A percentile compares a stretch with the other conserved stretches of the same genome.
Conservation (phyloP, 2,797 vertebrate genomes). For the Molossus molossus region DNA sequence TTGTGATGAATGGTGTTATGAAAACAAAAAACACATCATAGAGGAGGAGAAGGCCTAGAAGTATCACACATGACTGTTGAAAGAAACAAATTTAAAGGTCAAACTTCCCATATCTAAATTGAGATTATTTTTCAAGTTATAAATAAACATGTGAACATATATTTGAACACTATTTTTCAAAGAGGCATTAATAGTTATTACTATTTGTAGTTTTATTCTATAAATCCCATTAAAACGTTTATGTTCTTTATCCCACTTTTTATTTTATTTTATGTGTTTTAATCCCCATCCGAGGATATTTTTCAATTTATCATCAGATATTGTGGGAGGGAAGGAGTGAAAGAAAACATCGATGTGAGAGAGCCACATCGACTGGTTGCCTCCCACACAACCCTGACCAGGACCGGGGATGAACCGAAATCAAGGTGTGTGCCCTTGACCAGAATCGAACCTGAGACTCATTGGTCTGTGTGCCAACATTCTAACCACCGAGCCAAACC, state of each 20-base stretch:
- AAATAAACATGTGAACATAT: conserved; percentile 52
- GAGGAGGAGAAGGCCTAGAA: conserved; percentile 96
- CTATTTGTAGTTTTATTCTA: conserved; percentile 67
- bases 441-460: no score
- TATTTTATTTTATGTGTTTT: no score
- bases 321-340: no score
- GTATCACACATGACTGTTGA: conserved; percentile 96
- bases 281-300: no score
- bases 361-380: no score
- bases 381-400: no score
- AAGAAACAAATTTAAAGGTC: conserved; percentile 74
- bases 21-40: conserved; percentile 99
- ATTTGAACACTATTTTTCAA: conserved; percentile 63
- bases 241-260: neutral
- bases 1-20: conserved; percentile 97
- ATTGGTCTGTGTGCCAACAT: no score
- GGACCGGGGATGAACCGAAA: no score
- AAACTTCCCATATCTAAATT: conserved; percentile 63
- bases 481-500: no score
- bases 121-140: conserved; percentile 52
- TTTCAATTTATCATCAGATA: no score
- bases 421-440: no score
- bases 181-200: neutral
- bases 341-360: no score
- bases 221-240: conserved; percentile 42